Base-by-base conservation (phyloP, 2,888 invertebrate species). In the Smittia aterrima region DNA sequence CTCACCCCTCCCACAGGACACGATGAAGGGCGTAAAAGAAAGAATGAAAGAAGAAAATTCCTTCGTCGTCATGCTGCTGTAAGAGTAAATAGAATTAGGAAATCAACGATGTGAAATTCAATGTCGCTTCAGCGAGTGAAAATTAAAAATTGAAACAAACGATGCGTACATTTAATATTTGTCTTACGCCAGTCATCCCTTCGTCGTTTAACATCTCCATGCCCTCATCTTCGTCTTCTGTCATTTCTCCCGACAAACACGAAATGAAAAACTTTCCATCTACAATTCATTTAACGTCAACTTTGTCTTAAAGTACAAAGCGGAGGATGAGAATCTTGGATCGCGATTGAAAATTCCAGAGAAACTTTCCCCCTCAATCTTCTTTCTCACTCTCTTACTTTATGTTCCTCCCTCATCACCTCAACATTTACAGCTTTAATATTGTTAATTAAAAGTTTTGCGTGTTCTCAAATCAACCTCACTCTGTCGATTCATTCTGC, bases 111-210 rank as follows among this genome's bases (percentile, higher is more conserved):
- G 38, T 18, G 40, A 66, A 32, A 40, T 27, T 24, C n/a, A 16
- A 38, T 38, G 72, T 54, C 40, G 72, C 72, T 72, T 38, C 72
- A 72, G 62, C 62, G 62, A 38, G 72, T 72, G 72, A 72, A 72
- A 72, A 72, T 72, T 72, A 72, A 72, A 72, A 72, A 72, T 72
- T 72, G 72, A 72, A 72, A 72, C 25, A 62, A 72, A 58, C 62
- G 72, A 72, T 62, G 72, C 72, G 72, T 72, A 72, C 25, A 47
- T 68, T 68, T 58, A 58, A 68, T 68, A 54, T 71, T 71, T 71
- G 41, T 71, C 25, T 71, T 71, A 41, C 16, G 25, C 70, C 53
- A 71, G 70, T 71, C 70, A 71, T 71, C 54, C 47, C 32, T 54
- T 54, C 53, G 24, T 18, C 47, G 24, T 68, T 68, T 68, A 58